Evolutionary conservation across 1,140 invertebrate genomes (phyloP), one percentile per base, ranked within the genome.

Genomic region (Drosophila baimaii): DNA sequence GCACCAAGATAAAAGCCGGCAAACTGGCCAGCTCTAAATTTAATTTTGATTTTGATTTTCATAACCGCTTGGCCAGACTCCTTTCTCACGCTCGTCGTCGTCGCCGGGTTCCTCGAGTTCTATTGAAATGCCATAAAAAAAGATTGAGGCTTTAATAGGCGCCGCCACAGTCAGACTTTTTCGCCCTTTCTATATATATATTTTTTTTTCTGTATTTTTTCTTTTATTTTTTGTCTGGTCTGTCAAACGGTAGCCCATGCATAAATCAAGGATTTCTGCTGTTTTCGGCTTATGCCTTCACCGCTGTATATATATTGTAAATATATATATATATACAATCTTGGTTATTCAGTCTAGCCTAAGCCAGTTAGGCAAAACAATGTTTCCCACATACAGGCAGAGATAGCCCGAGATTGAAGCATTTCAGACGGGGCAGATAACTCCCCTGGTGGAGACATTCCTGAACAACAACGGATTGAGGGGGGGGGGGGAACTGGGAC

Each of bases 71-170:
- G 37, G 23, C 72, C 72, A 52, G 59, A 39, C 13, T 9, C 27
- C 69, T 74, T 77, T 77, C 74, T 77, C 73, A 77, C 74, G 74
- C 63, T 77, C 64, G 41, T 25, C 7, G n/a, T n/a, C n/a, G n/a
- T n/a, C n/a, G n/a, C n/a, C n/a, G n/a, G 58, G n/a, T 27, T 35
- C 39, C 19, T n/a, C 15, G 59, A 74, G 79, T 88, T 88, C 83
- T 83, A 88, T 88, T 88, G 83, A 88, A 88, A 88, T 80, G 79
- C 83, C 83, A 88, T 88, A 88, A 88, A 88, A 88, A 88, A 85
- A 88, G 76, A 73, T 88, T 88, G 84, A 77, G 79, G 79, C 77
- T 88, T 88, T 89, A 80, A 84, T 83, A 90, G 84, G 84, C 84
- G 84, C 84, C 84, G 84, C 84, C 69, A 75, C 68, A 58, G 69